phyloP scores from a whole-genome alignment of 2,113 vertebrate species.

The Solea senegalensis region DNA sequence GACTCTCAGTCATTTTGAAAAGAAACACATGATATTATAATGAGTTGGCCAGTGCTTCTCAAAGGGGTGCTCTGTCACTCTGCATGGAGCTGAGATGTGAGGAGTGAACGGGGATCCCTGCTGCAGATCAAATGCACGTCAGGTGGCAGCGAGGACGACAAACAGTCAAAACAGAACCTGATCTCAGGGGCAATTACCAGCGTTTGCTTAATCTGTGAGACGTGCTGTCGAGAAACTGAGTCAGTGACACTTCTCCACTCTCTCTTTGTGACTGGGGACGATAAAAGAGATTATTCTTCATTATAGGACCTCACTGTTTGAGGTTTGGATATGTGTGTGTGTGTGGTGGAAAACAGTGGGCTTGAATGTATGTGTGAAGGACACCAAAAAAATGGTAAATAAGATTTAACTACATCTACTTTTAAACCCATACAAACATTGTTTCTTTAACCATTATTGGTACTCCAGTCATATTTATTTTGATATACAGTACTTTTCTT shows the following conservation, averaged over 20 bases:
- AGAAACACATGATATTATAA: slow-evolving; percentile 26
- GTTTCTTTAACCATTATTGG: too few relatives aligned
- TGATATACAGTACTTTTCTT: too few relatives aligned
- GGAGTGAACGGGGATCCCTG: slow-evolving; percentile 56
- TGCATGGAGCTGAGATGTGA: slow-evolving; percentile 51
- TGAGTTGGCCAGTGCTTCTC: slow-evolving; percentile 28
- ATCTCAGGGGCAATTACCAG: slow-evolving; percentile 72
- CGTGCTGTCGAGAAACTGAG: slow-evolving; percentile 67
- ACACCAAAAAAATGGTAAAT: too few relatives aligned
- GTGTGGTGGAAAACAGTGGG: neutral
- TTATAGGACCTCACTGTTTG: slow-evolving; percentile 68
- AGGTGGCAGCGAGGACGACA: slow-evolving; percentile 56
- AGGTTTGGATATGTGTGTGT: slow-evolving; percentile 52
- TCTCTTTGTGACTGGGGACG: slow-evolving; percentile 47
- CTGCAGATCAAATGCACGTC: slow-evolving; percentile 69
- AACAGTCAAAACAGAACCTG: slow-evolving; percentile 78
- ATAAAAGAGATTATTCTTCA: slow-evolving; percentile 70
- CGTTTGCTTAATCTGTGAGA: slow-evolving; percentile 77
- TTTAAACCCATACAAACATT: too few relatives aligned
- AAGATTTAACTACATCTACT: too few relatives aligned
- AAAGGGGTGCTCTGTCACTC: slow-evolving; percentile 44
- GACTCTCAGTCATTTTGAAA: slow-evolving; percentile 16
- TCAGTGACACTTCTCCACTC: slow-evolving; percentile 65
- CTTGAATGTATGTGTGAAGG: neutral
- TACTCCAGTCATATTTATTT: too few relatives aligned